Evolutionary conservation across 2,113 vertebrate species (phyloP), one percentile per base, ranked within the genome.

Genomic region (Calonectris borealis): DNA sequence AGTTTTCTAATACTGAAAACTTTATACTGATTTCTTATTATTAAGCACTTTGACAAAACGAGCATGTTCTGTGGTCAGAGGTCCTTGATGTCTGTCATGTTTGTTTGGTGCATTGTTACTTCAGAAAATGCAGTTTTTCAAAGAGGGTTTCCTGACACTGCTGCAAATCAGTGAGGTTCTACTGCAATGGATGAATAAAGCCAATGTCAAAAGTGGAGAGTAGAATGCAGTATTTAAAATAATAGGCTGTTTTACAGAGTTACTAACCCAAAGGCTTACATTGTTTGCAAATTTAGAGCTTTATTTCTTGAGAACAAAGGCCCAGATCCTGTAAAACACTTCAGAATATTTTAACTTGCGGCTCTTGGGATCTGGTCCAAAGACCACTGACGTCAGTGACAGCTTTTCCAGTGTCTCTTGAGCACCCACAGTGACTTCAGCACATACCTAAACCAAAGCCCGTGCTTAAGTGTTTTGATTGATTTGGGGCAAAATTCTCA

Each of bases 121-220:
- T 91, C 54, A 65, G 86, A 94, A 94, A 91, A 94, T 58, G 61
- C 68, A 49, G 75, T 90, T 93, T 91, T 95, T 76, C 46, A 54
- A 89, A 82, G 82, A 93, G 90, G 27, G 38, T 87, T 95, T 96
- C 72, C 85, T 94, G 83, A 83, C 48, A n/a, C 32, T 91, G 15
- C 48, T 91, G 32, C 83, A 87, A 96, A 95, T 96, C 83, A 94
- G 97, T 97, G 96, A 97, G 89, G 95, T 97, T 97, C 97, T 96
- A 97, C 96, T 97, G 94, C 96, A 95, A 78, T 77, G 58, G 75
- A 42, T 91, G 34, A 85, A 87, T 95, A 95, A 96, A 95, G 58
- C 25, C 62, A 68, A 65, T 91, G 49, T 88, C 69, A 94, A 95
- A 96, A 95, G 84, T 94, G 86, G 91, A 94, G 95, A 96, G 91